These are phyloP conservation scores for Thunnus maccoyii DNA, from an alignment of 2,113 vertebrate genomes.

Conservation along the genomic window DNA sequence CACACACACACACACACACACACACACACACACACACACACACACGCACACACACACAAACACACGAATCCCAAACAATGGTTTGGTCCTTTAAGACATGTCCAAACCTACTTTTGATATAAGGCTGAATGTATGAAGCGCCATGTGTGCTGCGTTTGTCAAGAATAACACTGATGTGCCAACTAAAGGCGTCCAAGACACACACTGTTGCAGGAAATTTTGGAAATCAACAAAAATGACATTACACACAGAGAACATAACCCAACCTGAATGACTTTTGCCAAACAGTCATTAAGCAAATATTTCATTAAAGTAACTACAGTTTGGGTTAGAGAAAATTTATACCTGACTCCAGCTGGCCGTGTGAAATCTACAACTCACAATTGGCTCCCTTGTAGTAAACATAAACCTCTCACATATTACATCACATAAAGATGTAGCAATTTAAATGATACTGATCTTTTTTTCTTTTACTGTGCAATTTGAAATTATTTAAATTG, in stretches of 20 bases:
- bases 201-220: background rate
- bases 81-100: slow-evolving; percentile 4
- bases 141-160: background rate
- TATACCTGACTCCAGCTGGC: no score
- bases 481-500: no score
- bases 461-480: background rate
- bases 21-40: slow-evolving; percentile 7
- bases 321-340: no score
- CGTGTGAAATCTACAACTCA: background rate
- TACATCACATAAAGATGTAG: background rate
- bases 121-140: background rate
- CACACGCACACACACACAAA: slow-evolving; percentile 15
- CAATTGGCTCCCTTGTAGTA: background rate
- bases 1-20: background rate
- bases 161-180: slow-evolving; percentile 1
- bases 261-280: background rate
- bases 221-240: background rate
- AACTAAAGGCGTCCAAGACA: background rate
- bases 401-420: no score
- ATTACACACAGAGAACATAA: background rate
- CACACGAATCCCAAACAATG: slow-evolving; percentile 26
- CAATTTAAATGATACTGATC: background rate
- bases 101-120: slow-evolving; percentile 21
- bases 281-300: background rate
- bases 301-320: no score